Conservation (phyloP, 2,113 vertebrate species). For the Chrysemys picta region DNA sequence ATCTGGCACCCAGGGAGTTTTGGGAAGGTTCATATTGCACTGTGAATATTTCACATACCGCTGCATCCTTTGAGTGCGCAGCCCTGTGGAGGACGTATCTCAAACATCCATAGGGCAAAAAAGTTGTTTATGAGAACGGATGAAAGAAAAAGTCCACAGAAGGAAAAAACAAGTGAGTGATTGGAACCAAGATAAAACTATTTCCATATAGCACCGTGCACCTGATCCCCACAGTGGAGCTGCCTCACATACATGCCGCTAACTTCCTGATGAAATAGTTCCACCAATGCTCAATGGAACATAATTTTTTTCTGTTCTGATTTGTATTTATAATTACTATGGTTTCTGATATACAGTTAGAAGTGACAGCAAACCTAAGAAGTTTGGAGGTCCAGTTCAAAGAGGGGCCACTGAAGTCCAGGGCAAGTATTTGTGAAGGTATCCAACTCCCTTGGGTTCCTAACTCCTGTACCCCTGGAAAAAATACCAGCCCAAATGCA, state of each 20-base stretch:
- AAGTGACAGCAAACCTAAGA: too few species aligned
- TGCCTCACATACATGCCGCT: neutral
- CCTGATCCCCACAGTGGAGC: neutral
- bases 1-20: neutral
- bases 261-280: too few species aligned
- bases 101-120: neutral
- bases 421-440: too few species aligned
- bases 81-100: neutral
- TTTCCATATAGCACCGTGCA: neutral
- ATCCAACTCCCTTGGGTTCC: too few species aligned
- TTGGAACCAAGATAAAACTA: fast-evolving
- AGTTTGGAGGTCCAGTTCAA: too few species aligned
- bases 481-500: too few species aligned
- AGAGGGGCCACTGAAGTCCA: too few species aligned
- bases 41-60: neutral
- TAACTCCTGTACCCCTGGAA: too few species aligned
- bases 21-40: neutral
- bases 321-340: too few species aligned
- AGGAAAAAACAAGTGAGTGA: neutral
- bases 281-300: too few species aligned
- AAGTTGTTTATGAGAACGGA: neutral
- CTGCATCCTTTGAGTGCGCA: neutral
- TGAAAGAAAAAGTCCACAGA: neutral
- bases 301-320: too few species aligned
- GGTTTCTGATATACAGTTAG: neutral